Conservation (phyloP, 2,113 vertebrate species). For the Pavo muticus region DNA sequence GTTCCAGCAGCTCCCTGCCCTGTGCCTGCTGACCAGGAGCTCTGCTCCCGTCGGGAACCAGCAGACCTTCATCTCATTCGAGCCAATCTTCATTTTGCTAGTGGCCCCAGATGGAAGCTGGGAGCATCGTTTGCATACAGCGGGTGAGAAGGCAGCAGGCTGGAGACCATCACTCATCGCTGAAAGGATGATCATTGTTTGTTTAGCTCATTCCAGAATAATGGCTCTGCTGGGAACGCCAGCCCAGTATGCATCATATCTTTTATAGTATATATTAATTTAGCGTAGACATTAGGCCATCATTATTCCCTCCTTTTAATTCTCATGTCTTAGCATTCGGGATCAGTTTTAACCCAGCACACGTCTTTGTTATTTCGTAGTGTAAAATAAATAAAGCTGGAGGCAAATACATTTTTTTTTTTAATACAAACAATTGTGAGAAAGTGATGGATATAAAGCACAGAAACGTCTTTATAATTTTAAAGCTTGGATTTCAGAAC, state of each 20-base stretch:
- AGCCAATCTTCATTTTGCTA: background rate
- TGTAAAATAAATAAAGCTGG: conserved; percentile 65
- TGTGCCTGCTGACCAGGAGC: background rate
- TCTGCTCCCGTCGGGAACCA: background rate
- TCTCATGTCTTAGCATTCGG: conserved; percentile 56
- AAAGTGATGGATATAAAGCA: conserved; percentile 39
- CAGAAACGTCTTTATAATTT: conserved; percentile 51
- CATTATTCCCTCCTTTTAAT: conserved; percentile 40
- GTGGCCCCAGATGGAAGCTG: background rate
- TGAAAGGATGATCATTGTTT: conserved; percentile 40
- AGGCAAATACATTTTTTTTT: background rate
- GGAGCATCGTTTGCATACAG: conserved; percentile 21
- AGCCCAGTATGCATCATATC: conserved; percentile 38
- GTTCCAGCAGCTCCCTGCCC: background rate
- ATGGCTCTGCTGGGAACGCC: conserved; percentile 42
- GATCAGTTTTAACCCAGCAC: conserved; percentile 15
- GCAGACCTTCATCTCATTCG: background rate
- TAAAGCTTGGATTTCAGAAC: conserved; percentile 50
- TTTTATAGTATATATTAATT: conserved; percentile 51
- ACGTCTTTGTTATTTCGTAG: conserved; percentile 48
- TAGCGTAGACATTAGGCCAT: conserved; percentile 9
- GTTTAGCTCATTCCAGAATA: conserved; percentile 54
- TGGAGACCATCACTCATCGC: conserved; percentile 47
- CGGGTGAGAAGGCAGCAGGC: conserved; percentile 34
- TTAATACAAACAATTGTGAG: background rate